Evolutionary conservation across 2,797 vertebrate species (phyloP).

Genomic region (Anguilla anguilla): DNA sequence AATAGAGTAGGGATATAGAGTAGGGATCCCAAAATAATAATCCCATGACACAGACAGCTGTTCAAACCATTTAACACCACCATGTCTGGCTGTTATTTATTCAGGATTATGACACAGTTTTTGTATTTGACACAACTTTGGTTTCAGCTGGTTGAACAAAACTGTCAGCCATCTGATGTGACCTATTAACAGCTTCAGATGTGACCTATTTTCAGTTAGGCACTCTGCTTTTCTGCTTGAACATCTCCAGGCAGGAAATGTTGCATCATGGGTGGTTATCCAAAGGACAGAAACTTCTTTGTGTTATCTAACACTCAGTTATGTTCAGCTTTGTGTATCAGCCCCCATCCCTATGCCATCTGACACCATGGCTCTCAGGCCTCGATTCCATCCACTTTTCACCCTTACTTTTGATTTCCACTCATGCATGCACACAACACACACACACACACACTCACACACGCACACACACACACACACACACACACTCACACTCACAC

Average conservation of each 20-base stretch:
- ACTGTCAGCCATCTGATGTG: neutral
- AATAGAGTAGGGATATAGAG: neutral
- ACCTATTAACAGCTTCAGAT: neutral
- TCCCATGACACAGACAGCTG: neutral
- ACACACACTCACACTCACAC: too few relatives aligned
- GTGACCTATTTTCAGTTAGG: conserved; percentile 2
- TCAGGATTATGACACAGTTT: neutral
- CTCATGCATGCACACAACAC: too few relatives aligned
- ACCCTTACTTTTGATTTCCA: neutral
- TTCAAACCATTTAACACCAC: neutral
- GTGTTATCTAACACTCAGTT: neutral
- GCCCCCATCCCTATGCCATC: neutral
- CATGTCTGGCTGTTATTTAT: neutral
- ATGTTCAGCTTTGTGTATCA: neutral
- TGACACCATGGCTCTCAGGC: neutral
- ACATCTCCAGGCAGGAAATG: neutral
- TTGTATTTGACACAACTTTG: neutral
- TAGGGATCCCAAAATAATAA: neutral
- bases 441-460: too few relatives aligned
- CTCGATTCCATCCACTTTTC: neutral
- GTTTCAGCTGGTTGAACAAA: neutral
- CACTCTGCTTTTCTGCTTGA: neutral
- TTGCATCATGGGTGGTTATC: neutral
- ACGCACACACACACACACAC: too few relatives aligned
- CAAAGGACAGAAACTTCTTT: neutral